These are phyloP conservation scores for Drosophila mimica DNA, from an alignment of 2,888 invertebrate species.

Conservation along the genomic window DNA sequence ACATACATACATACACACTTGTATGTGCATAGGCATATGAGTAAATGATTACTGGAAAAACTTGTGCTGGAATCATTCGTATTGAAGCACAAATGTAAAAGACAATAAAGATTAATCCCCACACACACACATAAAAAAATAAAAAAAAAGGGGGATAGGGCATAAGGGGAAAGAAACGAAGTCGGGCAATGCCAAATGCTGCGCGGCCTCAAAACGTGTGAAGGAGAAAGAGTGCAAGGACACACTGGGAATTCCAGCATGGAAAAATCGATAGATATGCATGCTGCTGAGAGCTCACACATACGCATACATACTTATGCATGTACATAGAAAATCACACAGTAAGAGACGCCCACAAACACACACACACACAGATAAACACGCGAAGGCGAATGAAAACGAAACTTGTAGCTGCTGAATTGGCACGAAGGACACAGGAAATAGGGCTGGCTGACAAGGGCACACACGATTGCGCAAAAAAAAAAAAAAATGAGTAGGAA, in stretches of 20 bases:
- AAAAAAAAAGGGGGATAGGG: neutral
- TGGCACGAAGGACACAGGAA: conserved; percentile 52
- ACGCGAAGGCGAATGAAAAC: conserved; percentile 51
- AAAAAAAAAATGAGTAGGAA: conserved; percentile 45
- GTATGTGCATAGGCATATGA: neutral
- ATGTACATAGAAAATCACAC: conserved; percentile 37
- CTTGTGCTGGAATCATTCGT: conserved; percentile 26
- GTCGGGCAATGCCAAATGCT: conserved; percentile 24
- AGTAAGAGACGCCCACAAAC: conserved; percentile 22
- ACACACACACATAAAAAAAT: neutral
- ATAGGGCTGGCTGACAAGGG: conserved; percentile 58
- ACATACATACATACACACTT: neutral
- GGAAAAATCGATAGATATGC: conserved; percentile 76
- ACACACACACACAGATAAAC: conserved; percentile 3
- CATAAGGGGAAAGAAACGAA: neutral
- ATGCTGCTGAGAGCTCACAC: conserved; percentile 45
- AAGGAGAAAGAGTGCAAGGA: conserved; percentile 68
- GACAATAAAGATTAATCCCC: neutral
- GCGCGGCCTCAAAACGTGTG: conserved; percentile 44
- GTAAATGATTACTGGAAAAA: conserved; percentile 26
- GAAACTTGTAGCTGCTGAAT: conserved; percentile 70
- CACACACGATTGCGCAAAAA: conserved; percentile 67
- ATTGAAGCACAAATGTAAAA: neutral
- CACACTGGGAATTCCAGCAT: conserved; percentile 68
- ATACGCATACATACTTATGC: conserved; percentile 19